These are phyloP conservation scores for Lepeophtheirus nordmannii DNA, from an alignment of 2,888 invertebrate species.

Conservation along the genomic window DNA sequence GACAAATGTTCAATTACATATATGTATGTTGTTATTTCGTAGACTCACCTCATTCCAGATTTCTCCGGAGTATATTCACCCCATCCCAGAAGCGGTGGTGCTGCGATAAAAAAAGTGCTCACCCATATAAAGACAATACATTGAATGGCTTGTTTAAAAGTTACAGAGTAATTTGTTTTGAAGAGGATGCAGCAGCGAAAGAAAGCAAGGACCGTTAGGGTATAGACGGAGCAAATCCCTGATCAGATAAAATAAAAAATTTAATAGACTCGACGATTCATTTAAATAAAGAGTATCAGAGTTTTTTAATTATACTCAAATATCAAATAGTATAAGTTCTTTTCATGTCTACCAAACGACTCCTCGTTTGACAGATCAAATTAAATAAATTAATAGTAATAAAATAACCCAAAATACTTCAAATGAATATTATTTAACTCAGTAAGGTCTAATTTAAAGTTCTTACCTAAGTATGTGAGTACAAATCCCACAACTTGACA, in stretches of 20 bases:
- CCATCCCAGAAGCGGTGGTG: not conserved
- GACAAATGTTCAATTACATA: not conserved
- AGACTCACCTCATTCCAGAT: not conserved
- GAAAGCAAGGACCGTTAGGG: not conserved
- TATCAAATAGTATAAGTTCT: too few species aligned
- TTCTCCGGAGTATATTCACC: not conserved
- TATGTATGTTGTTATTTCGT: not conserved
- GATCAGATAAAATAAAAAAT: too few species aligned
- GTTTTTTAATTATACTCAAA: too few species aligned
- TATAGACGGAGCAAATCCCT: slow-evolving; percentile 1
- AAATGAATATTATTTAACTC: too few species aligned
- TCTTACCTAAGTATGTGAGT: not conserved
- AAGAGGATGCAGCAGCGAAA: not conserved
- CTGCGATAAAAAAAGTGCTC: not conserved
- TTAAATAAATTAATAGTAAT: too few species aligned
- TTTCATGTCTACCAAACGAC: too few species aligned
- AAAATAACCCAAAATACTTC: too few species aligned
- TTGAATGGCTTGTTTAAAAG: not conserved
- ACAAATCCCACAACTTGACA: not conserved
- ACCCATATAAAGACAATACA: not conserved
- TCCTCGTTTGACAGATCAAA: too few species aligned
- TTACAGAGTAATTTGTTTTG: not conserved
- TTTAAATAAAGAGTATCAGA: not conserved
- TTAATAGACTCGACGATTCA: too few species aligned
- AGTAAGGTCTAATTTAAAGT: not conserved